Conservation (phyloP, 2,888 invertebrate genomes). For the Euplagia quadripunctaria region DNA sequence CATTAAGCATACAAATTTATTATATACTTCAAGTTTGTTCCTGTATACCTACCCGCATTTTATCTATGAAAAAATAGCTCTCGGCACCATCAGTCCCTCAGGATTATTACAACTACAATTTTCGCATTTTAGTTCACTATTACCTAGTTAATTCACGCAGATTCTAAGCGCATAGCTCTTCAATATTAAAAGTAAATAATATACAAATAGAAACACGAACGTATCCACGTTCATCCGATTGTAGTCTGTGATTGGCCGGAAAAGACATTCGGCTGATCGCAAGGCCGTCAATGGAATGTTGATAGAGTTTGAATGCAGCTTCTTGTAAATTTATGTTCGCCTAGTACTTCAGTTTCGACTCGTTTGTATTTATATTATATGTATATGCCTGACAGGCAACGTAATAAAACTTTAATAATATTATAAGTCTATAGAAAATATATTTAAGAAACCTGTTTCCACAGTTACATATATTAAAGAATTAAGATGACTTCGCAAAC, state of each 20-base stretch:
- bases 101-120: no score
- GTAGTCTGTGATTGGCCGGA: conserved; percentile 50
- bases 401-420: no score
- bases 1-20: no score
- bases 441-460: not conserved
- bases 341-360: conserved; percentile 49
- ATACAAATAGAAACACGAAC: conserved; percentile 8
- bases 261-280: conserved; percentile 63
- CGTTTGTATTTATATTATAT: not conserved
- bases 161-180: no score
- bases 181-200: conserved; percentile 31
- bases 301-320: conserved; percentile 67
- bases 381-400: no score
- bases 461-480: not conserved
- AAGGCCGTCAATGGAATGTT: conserved; percentile 72
- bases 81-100: no score
- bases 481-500: not conserved
- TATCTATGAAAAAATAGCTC: no score
- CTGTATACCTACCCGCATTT: no score
- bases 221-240: conserved; percentile 36
- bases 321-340: conserved; percentile 62
- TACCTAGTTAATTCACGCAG: no score
- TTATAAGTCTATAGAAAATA: not conserved
- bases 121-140: no score
- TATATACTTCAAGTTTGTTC: no score